These are phyloP conservation scores for Anaspis maculata DNA, from an alignment of 2,888 invertebrate genomes.

Conservation along the genomic window DNA sequence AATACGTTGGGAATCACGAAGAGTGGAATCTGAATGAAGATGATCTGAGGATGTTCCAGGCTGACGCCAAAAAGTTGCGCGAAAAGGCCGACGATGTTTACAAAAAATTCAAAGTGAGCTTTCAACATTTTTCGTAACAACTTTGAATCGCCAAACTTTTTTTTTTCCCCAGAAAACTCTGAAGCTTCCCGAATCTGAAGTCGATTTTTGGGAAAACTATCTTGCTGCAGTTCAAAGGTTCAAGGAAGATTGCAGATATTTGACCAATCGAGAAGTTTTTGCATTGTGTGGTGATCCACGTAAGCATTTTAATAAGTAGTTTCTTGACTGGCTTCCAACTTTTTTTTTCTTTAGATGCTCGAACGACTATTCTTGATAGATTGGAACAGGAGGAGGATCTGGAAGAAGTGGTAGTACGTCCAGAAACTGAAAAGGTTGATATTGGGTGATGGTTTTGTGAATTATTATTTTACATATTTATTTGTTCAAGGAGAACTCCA, in stretches of 20 bases:
- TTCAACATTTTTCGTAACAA: background rate
- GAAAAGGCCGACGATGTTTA: conserved; percentile 58
- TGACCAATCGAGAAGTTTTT: conserved; percentile 51
- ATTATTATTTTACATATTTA: conserved; percentile 1
- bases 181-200: conserved; percentile 48
- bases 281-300: conserved; percentile 58
- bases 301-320: conserved; percentile 22
- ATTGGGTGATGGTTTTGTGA: background rate
- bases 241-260: conserved; percentile 55
- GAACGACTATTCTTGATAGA: conserved; percentile 29
- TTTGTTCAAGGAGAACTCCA: conserved; percentile 19
- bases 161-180: conserved; percentile 55
- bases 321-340: conserved; percentile 1
- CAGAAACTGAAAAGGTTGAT: conserved; percentile 4
- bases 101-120: conserved; percentile 47
- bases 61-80: conserved; percentile 62
- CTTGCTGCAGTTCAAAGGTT: conserved; percentile 59
- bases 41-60: conserved; percentile 54
- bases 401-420: conserved; percentile 11
- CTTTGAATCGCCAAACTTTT: conserved; percentile 4
- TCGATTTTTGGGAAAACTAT: conserved; percentile 67
- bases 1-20: conserved; percentile 70
- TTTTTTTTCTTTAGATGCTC: conserved; percentile 26
- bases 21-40: conserved; percentile 61
- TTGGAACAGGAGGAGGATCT: conserved; percentile 21